A percentile compares a stretch with the other conserved stretches of the same genome.
phyloP scores from a whole-genome alignment of 2,888 invertebrate species.

The Ametastegia equiseti region DNA sequence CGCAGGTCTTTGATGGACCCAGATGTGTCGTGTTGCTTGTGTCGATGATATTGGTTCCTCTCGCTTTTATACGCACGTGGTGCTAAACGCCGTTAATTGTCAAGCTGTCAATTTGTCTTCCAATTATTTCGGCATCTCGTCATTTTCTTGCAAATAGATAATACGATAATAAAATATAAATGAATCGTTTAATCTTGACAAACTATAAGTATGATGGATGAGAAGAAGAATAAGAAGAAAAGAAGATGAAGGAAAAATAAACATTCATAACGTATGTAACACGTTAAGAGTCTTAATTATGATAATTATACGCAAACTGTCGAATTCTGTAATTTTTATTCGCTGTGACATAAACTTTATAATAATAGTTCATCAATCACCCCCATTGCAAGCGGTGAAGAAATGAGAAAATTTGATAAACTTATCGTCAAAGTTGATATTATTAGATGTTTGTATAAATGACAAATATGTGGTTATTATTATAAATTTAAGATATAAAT shows the following conservation, averaged over 20 bases:
- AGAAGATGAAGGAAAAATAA: neutral
- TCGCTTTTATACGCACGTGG: constrained; percentile 36
- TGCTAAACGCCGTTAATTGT: constrained; percentile 45
- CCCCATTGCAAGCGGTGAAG: constrained; percentile 54
- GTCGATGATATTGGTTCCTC: constrained; percentile 11
- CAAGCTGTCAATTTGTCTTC: constrained; percentile 39
- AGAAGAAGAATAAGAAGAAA: neutral
- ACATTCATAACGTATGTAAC: neutral
- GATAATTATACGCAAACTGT: constrained; percentile 11
- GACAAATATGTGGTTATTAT: constrained; percentile 45
- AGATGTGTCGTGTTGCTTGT: neutral
- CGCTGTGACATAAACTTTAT: constrained; percentile 27
- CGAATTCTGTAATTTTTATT: constrained; percentile 36
- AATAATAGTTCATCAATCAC: constrained; percentile 28
- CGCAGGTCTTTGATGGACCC: neutral
- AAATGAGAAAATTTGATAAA: constrained; percentile 52
- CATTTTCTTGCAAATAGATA: constrained; percentile 3
- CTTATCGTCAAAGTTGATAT: constrained; percentile 7
- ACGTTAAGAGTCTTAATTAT: constrained; percentile 6
- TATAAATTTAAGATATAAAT: constrained; percentile 44
- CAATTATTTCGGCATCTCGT: constrained; percentile 43
- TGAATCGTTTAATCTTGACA: neutral
- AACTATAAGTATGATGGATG: too few species aligned
- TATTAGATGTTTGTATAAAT: constrained; percentile 62
- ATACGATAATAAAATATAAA: neutral